Evolutionary conservation across 2,888 invertebrate genomes (phyloP), one percentile per base, ranked within the genome.

Genomic region (Pollenia griseotomentosa): DNA sequence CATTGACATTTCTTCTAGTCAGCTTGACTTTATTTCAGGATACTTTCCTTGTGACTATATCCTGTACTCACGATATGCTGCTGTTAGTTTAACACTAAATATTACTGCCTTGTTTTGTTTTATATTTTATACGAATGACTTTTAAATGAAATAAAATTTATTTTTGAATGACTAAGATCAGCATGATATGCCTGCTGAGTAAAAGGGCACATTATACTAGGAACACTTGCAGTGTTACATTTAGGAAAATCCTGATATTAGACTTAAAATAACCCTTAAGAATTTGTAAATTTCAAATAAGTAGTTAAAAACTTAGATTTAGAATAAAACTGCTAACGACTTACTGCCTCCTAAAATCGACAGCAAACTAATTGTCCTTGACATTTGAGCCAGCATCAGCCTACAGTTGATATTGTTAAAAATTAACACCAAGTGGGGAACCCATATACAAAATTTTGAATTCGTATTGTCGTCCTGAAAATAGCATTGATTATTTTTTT

Each of bases 281-380:
- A 23, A 16, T 48, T 48, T 48, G 23, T 19, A 14, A 51, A 68
- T 48, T 23, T 33, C 33, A 5, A 33, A 55, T 33, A 19, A 44
- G 19, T 44, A 63, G 65, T 65, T 44, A 48, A 33, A 12, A 65
- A 57, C 1, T 66, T 81, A 66, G 59, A 19, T 48, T 70, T 59
- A 48, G 23, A 70, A 51, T 6, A 61, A 42, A 70, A 19, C 48
- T 61, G 33, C 48, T 71, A 79, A 79, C 70, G 79, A 51, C 19
- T 63, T 70, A 53, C n/a, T 71, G 79, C 79, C 79, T 79, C 79
- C 79, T 79, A 71, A 79, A 79, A 53, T 53, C 55, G 71, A 79
- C 79, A 79, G 70, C 70, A 66, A 57, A 23, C 42, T 3, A n/a
- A 57, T 71, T 40, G 6, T 71, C 19, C 9, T 12, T 7, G 10